Evolutionary conservation across 2,888 invertebrate species (phyloP).

Genomic region (Callyntrura sp.): DNA sequence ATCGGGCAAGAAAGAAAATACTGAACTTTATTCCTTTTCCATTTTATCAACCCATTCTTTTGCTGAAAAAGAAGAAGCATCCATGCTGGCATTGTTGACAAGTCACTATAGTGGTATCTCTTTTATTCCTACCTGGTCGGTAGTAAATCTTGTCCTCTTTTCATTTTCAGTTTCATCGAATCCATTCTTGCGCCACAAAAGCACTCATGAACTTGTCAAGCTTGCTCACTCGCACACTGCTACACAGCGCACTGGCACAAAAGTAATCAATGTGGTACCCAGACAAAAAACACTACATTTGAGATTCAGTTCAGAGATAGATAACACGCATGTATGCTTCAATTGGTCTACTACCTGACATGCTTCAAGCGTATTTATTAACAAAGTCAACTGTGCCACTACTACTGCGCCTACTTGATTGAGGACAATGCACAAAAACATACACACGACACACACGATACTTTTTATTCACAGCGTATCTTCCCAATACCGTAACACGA

Average conservation of each 20-base stretch:
- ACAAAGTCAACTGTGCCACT: not conserved
- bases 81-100: constrained; percentile 56
- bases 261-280: not conserved
- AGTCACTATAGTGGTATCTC: constrained; percentile 36
- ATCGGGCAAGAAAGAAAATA: not conserved
- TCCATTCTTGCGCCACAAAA: constrained; percentile 41
- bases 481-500: not conserved
- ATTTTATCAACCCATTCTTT: constrained; percentile 44
- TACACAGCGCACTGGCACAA: not conserved
- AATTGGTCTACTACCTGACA: not conserved
- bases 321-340: not conserved
- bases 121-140: not conserved
- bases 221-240: not conserved
- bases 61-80: constrained; percentile 23
- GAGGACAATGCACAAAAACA: not conserved
- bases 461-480: not conserved
- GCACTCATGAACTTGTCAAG: constrained; percentile 23
- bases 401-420: not conserved
- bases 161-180: constrained; percentile 17
- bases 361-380: not conserved
- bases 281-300: not conserved
- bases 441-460: not conserved
- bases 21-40: constrained; percentile 47
- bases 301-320: not conserved
- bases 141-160: constrained; percentile 55